These are phyloP conservation scores for Halcyon leucocephala DNA, from an alignment of 2,797 vertebrate species.

Conservation along the genomic window DNA sequence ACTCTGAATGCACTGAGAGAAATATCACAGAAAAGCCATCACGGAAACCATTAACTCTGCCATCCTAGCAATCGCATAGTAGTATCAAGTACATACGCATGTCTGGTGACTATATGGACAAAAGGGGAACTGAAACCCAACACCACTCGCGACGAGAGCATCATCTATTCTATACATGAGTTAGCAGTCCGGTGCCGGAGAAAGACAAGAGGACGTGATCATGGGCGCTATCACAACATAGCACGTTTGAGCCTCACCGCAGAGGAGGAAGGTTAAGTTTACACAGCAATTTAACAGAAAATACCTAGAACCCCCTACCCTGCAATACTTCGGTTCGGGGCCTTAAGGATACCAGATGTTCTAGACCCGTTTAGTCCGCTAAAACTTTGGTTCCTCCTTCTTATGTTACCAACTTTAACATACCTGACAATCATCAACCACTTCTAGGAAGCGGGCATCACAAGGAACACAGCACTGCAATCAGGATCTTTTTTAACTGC, in stretches of 20 bases:
- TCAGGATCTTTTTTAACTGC: background rate
- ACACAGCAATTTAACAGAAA: background rate
- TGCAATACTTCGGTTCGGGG: background rate
- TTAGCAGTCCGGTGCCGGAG: background rate
- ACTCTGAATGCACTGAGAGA: background rate
- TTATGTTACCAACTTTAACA: background rate
- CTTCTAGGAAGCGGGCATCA: background rate
- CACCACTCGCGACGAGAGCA: background rate
- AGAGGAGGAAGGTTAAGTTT: background rate
- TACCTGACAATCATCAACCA: background rate
- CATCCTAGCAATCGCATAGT: background rate
- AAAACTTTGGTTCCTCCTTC: background rate
- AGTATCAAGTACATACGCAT: accelerated
- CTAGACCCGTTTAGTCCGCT: background rate
- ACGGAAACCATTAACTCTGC: background rate
- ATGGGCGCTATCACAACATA: accelerated
- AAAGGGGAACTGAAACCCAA: background rate
- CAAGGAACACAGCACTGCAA: accelerated
- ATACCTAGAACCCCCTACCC: background rate
- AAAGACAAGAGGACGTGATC: background rate
- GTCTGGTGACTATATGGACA: background rate
- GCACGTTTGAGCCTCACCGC: background rate
- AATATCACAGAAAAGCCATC: background rate
- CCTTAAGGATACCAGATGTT: background rate
- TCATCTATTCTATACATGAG: background rate